A percentile compares a stretch with the other conserved stretches of the same genome.
Evolutionary conservation across 2,888 invertebrate species (phyloP).

Genomic region (Piscicola geometra): DNA sequence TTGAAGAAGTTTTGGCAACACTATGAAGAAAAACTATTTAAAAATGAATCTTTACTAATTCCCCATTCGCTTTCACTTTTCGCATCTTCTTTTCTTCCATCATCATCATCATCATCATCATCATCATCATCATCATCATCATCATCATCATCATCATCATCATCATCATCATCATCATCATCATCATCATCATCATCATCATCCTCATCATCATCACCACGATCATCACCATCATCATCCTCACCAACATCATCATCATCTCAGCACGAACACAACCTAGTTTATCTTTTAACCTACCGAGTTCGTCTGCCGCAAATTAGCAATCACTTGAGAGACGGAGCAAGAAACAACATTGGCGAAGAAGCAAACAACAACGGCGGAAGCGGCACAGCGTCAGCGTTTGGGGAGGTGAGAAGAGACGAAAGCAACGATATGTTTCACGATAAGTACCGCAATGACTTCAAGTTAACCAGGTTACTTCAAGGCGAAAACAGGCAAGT

Average conservation of each 20-base stretch:
- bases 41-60: not conserved
- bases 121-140: too few species aligned
- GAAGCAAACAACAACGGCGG: too few species aligned
- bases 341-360: too few species aligned
- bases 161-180: slow-evolving; percentile 20
- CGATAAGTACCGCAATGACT: too few species aligned
- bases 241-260: not conserved
- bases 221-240: slow-evolving; percentile 14
- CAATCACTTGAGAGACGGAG: not conserved
- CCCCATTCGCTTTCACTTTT: not conserved
- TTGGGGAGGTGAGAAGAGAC: too few species aligned
- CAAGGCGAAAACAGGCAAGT: too few species aligned
- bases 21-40: not conserved
- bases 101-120: too few species aligned
- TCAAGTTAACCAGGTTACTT: too few species aligned
- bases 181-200: not conserved
- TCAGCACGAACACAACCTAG: not conserved
- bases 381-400: too few species aligned
- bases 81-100: too few species aligned
- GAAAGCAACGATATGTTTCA: too few species aligned
- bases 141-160: slow-evolving; percentile 23
- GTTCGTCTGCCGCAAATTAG: not conserved
- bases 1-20: not conserved
- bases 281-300: not conserved
- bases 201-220: slow-evolving; percentile 16